Conservation (phyloP, 1,140 invertebrate species). For the Drosophila subpulchrella region DNA sequence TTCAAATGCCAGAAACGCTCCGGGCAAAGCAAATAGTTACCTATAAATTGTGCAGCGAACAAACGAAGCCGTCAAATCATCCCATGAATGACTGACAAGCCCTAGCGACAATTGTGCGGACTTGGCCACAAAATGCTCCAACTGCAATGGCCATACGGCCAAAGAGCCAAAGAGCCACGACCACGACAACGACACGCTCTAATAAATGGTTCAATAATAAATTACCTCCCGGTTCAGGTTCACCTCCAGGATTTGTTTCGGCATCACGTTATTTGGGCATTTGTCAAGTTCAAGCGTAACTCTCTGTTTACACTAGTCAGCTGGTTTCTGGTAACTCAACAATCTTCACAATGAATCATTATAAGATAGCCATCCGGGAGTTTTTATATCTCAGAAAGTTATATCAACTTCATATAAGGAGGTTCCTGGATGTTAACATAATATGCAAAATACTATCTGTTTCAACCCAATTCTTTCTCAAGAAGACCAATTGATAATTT, state of each 20-base stretch:
- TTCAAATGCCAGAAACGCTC: constrained; percentile 66
- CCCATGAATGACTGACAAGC: constrained; percentile 69
- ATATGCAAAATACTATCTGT: too few species aligned
- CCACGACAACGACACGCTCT: constrained; percentile 63
- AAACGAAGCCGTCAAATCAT: constrained; percentile 65
- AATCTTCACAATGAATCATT: neutral
- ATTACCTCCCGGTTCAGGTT: constrained; percentile 56
- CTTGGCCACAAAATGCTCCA: constrained; percentile 36
- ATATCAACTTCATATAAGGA: too few species aligned
- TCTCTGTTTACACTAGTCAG: constrained; percentile 51
- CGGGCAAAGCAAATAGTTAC: constrained; percentile 66
- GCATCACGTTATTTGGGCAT: constrained; percentile 79
- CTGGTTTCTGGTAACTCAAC: neutral
- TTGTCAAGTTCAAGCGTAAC: constrained; percentile 82
- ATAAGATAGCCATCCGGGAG: too few species aligned
- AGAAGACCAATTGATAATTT: too few species aligned
- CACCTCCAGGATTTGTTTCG: constrained; percentile 57
- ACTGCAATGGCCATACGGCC: constrained; percentile 9
- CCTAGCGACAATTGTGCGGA: constrained; percentile 66
- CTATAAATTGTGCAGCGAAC: constrained; percentile 61
- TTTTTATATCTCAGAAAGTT: too few species aligned
- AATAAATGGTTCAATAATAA: constrained; percentile 82
- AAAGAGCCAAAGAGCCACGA: constrained; percentile 29
- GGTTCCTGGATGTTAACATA: too few species aligned
- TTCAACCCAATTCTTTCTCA: too few species aligned